Base-by-base conservation (phyloP, 2,113 vertebrate species). In the Panthera tigris region DNA sequence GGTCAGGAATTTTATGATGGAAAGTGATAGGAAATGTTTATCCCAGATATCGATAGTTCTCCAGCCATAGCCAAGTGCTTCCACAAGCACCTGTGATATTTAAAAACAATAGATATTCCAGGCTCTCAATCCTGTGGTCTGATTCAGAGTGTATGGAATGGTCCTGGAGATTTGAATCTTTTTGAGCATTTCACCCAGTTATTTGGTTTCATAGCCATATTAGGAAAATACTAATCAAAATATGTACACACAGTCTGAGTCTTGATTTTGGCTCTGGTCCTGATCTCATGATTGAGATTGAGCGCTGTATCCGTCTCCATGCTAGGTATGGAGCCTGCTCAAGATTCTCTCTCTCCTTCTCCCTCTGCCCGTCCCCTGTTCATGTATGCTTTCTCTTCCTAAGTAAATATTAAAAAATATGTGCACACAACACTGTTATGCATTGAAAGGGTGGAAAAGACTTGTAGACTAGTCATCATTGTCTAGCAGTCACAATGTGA, bases 1-100 rank as follows among this genome's bases (percentile, higher is more conserved):
- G 33, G 39, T 96, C 57, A 96, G 31, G 65, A 96, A 63, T 89
- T 91, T 95, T 71, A 69, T 36, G 74, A 21, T 66, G 25, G 41
- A 33, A 91, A 41, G 2, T 8, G 12, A 3, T 79, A 39, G 63
- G 21, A 90, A 85, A 33, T 55, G 21, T 55, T 85, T 76, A 52
- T 78, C 15, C 15, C 33, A 11, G 14, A 27, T 50, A 83, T 50
- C 11, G 71, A 1, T 25, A 15, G 41, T 91, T 97, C 16, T 61
- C 15, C 65, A 45, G 16, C 84, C 7, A 29, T 39, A 10, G 4
- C 3, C 3, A 5, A 18, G 10, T 73, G 18, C 4, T 57, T 93
- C 23, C 4, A 65, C 36, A 79, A 23, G 84, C 50, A 78, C 11
- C 4, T 63, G 33, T 63, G 50, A 57, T 83, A 11, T 89, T 76